Base-by-base conservation (phyloP, 2,888 invertebrate species). In the Augiades crinisus region DNA sequence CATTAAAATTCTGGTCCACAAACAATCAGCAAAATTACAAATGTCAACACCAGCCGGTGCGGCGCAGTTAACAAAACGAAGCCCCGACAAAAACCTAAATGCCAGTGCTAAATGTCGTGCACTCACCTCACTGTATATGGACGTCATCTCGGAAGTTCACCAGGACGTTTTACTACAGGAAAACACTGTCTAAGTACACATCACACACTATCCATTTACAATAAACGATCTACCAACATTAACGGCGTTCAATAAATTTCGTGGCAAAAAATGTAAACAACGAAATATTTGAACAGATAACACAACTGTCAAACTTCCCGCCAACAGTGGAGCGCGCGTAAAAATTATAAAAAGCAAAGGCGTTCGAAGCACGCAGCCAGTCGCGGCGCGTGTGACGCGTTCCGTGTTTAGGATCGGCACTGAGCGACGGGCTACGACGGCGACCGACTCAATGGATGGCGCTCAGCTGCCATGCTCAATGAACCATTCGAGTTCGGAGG, bases 401-500 rank as follows among this genome's bases (percentile, higher is more conserved):
- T 72, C 82, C 76, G 81, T 78, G 88, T 78, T 86, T 84, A 74
- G 80, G 72, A 78, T 73, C 78, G 76, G 75, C 81, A 86, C 85
- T 85, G 85, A 83, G 49, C 78, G 68, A 65, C 71, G 72, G 67
- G 70, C 72, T 56, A 53, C 58, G 54, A 65, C 58, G 54, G 64
- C 59, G 67, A 64, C 62, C 68, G 72, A 68, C 72, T 83, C 76
- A 85, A 71, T 73, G 74, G 70, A 65, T 62, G 64, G 61, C 69
- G 76, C 78, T 78, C 84, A 82, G 79, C 82, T 83, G 82, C 72
- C 78, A 75, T 78, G 74, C 84, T 87, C 87, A 87, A 86, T 89
- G 88, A 85, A 85, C 76, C 83, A 81, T 78, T 75, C 72, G 75
- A 79, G 87, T 85, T 85, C 87, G 83, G 77, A 85, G 88, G 88